Base-by-base conservation (phyloP, 2,888 invertebrate species). In the Geotrupes spiniger region DNA sequence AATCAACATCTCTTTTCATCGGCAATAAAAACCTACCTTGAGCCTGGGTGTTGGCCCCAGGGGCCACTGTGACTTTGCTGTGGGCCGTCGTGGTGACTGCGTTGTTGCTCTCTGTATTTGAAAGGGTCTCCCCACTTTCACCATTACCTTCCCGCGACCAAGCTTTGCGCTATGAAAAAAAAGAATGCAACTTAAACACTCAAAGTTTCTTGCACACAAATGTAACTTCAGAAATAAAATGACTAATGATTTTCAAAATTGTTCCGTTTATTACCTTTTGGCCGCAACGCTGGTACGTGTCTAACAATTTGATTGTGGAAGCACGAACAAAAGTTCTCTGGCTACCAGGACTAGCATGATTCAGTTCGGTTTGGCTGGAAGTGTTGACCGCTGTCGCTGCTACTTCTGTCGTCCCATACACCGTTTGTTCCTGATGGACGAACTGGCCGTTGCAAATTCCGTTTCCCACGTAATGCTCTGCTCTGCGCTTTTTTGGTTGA, bases 11-110 rank as follows among this genome's bases (percentile, higher is more conserved):
- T 29, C 8, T 29, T 8, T 4, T 29, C 3, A 10, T 29, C 21
- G 21, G 21, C n/a, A n/a, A n/a, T n/a, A n/a, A n/a, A 67, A 64
- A 65, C 67, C 71, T 71, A 74, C 74, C 74, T 75, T 75, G 74
- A 72, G 74, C 74, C 82, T 82, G 82, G 80, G 82, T 81, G 78
- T 80, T 81, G 75, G 79, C 81, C 76, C 83, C 84, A 76, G 81
- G 83, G 74, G 89, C 90, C 77, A 85, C 84, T 76, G 85, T 82
- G 77, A 85, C 85, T 76, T 86, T 87, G 78, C 85, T 84, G 78
- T 86, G 86, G 71, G 87, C 84, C 81, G 87, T 85, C 84, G 87
- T 87, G 76, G 83, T 81, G 70, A 76, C 63, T 76, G 75, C 76
- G 74, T 72, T 71, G 65, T 70, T 74, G 73, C 71, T 72, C 72